These are phyloP conservation scores for Tylochromis polylepis DNA, from an alignment of 2,113 vertebrate genomes.

Conservation along the genomic window DNA sequence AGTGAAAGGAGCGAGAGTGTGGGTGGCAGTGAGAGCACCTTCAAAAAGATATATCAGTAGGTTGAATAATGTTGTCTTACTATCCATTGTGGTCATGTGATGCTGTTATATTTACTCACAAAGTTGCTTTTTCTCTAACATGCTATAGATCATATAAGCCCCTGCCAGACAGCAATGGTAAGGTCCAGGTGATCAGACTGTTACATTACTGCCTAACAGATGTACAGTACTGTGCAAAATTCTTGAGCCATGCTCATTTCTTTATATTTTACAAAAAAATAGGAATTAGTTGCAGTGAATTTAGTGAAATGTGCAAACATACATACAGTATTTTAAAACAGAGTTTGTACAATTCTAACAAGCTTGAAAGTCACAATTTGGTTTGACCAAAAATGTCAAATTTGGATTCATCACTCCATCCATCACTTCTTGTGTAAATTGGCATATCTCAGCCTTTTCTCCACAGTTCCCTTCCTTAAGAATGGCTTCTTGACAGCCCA, in stretches of 20 bases:
- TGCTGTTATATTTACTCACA: background rate
- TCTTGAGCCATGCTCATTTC: background rate
- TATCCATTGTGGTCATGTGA: background rate
- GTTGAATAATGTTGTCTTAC: background rate
- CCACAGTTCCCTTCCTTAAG: background rate
- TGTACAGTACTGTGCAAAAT: background rate
- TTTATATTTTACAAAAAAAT: background rate
- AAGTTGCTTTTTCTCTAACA: background rate
- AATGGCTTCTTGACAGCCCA: background rate
- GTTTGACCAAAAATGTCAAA: background rate
- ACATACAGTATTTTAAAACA: background rate
- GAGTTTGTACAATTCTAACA: background rate
- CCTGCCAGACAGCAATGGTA: background rate
- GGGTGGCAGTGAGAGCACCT: slow-evolving; percentile 50
- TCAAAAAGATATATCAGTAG: slow-evolving; percentile 24
- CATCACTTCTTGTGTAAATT: background rate
- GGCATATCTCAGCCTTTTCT: no score
- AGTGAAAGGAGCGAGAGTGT: slow-evolving; percentile 67
- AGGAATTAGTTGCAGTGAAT: background rate
- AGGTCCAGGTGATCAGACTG: background rate
- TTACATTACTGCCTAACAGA: background rate
- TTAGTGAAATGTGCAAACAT: background rate
- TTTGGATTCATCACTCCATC: background rate
- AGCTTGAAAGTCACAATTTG: background rate
- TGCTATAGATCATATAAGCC: background rate